phyloP scores from a whole-genome alignment of 2,113 vertebrate genomes.

The Trogon melanurus region DNA sequence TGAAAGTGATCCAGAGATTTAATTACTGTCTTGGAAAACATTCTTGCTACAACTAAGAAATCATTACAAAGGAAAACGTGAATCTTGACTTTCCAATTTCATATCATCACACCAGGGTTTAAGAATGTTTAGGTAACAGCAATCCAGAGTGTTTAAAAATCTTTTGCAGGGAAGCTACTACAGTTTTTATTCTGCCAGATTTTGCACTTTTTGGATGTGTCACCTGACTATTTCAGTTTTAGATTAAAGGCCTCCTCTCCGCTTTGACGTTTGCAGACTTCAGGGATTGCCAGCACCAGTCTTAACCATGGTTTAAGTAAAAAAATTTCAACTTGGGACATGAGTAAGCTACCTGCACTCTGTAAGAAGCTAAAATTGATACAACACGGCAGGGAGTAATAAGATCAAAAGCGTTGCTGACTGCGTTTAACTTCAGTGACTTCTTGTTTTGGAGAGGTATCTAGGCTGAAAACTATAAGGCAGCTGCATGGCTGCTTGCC shows the following conservation, averaged over 20 bases:
- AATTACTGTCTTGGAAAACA: background rate
- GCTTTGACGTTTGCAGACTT: background rate
- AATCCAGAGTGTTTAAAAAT: background rate
- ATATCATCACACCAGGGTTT: background rate
- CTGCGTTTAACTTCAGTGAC: background rate
- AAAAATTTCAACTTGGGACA: background rate
- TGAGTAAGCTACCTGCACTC: background rate
- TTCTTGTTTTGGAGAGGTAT: constrained; percentile 37
- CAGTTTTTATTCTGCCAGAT: background rate
- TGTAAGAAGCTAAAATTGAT: background rate
- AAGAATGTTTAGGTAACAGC: background rate
- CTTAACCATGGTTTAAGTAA: background rate
- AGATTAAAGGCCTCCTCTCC: constrained; percentile 15
- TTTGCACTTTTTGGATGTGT: background rate
- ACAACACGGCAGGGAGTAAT: background rate
- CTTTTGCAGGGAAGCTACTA: background rate
- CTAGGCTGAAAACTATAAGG: background rate
- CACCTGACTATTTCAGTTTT: background rate
- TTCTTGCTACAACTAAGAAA: background rate
- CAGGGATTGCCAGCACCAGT: background rate
- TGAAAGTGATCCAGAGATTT: background rate
- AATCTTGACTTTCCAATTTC: background rate
- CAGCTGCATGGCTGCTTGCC: constrained; percentile 23
- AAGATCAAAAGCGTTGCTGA: background rate
- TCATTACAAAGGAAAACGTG: background rate